Base-by-base conservation (phyloP, 2,888 invertebrate species). In the Ecliptopera silaceata region DNA sequence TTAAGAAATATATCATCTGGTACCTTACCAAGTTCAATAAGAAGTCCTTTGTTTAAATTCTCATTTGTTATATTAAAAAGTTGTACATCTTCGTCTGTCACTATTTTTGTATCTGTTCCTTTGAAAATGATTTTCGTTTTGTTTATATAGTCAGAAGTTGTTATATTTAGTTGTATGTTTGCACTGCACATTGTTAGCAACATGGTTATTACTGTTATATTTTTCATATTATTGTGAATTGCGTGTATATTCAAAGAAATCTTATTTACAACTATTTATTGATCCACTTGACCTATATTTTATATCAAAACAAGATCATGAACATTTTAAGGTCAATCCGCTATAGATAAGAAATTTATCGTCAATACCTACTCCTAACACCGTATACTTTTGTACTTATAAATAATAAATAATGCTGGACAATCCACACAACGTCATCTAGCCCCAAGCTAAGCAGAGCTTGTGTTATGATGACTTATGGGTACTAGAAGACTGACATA, bases 1-100 rank as follows among this genome's bases (percentile, higher is more conserved):
- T 69, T 82, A 1, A 87, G 38, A 50, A 77, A 88, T 11, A 88
- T 65, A 5, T 80, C 70, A 0, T 84, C 66, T 0, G 89, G 86
- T 3, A 42, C 63, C 61, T 65, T 81, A 0, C 86, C 88, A 0
- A 89, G 57, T 66, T 85, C 84, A 0, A 77, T 51, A 47, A 58
- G 61, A 1, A 84, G 61, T 0, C 85, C 88, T 59, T 47, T 61
- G 22, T 82, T 86, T 3, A 89, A 58, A 60, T 81, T 84, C 1
- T 67, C 68, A 6, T 73, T 69, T 6, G 81, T 83, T 1, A 88
- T 61, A 43, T 88, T 86, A 57, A 82, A 89, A 3, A 82, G 41
- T 5, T 59, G 45, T 0, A 82, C 44, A 64, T 88, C 88, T 44
- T 67, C 69, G 4, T 78, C 70, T 1, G 80, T 82, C 3, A 84